Conservation (phyloP, 2,113 vertebrate species). For the Mixornis gularis region DNA sequence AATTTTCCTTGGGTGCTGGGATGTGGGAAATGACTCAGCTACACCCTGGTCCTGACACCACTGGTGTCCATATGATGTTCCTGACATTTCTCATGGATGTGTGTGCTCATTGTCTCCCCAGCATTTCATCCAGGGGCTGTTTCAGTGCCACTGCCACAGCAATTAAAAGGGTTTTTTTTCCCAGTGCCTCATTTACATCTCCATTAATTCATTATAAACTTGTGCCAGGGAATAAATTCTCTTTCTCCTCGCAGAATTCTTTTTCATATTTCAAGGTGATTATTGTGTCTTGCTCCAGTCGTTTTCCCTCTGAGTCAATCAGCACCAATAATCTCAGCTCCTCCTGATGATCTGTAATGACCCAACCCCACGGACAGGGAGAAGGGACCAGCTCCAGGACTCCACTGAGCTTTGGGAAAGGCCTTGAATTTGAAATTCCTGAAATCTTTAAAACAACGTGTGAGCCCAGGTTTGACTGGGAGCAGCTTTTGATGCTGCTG, state of each 20-base stretch:
- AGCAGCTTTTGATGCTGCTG: neutral
- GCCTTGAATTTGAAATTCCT: neutral
- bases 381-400: neutral
- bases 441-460: neutral
- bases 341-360: neutral
- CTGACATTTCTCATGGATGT: neutral
- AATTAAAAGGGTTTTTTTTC: neutral
- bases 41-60: neutral
- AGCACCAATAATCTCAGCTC: neutral
- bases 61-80: neutral
- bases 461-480: neutral
- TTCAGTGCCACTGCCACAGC: neutral
- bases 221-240: neutral
- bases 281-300: neutral
- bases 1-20: neutral
- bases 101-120: neutral
- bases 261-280: neutral
- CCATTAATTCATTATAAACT: neutral
- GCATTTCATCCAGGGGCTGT: neutral
- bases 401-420: neutral
- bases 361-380: neutral
- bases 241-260: neutral
- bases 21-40: neutral
- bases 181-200: neutral
- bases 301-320: neutral